A percentile compares a stretch with the other conserved stretches of the same genome.
These are phyloP conservation scores for Lysiphlebus fabarum DNA, from an alignment of 1,140 invertebrate genomes.

Conservation along the genomic window DNA sequence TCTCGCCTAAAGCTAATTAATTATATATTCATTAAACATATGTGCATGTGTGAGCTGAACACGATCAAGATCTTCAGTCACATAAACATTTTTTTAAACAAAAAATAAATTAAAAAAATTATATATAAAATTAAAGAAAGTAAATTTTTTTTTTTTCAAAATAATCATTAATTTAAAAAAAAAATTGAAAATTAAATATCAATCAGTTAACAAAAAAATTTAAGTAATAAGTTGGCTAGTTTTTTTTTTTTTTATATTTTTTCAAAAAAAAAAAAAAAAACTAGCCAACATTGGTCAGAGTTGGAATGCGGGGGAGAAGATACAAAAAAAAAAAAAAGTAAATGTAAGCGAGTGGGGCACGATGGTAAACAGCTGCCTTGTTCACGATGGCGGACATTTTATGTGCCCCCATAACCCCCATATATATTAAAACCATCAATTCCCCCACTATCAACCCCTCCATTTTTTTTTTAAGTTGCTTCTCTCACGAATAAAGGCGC, in stretches of 20 bases:
- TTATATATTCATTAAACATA: conserved; percentile 5
- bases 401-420: conserved; percentile 47
- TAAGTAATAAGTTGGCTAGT: conserved; percentile 3
- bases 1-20: conserved; percentile 11
- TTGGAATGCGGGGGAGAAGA: conserved; percentile 27
- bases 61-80: not conserved
- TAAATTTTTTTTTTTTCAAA: not conserved
- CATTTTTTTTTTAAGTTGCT: conserved; percentile 16
- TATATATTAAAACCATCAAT: conserved; percentile 31
- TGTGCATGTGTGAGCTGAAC: not conserved
- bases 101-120: not conserved
- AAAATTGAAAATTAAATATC: conserved; percentile 1
- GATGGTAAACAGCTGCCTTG: conserved; percentile 48
- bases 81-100: no score
- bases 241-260: conserved; percentile 19
- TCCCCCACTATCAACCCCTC: conserved; percentile 16
- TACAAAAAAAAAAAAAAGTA: conserved; percentile 16
- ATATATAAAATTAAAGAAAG: not conserved
- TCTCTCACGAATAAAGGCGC: conserved; percentile 5
- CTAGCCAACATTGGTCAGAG: not conserved
- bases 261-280: not conserved
- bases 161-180: not conserved
- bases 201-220: conserved; percentile 8
- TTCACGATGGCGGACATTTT: conserved; percentile 40
- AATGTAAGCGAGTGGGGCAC: conserved; percentile 36